These are phyloP conservation scores for Homalodisca vitripennis DNA, from an alignment of 1,140 invertebrate species.

Conservation along the genomic window DNA sequence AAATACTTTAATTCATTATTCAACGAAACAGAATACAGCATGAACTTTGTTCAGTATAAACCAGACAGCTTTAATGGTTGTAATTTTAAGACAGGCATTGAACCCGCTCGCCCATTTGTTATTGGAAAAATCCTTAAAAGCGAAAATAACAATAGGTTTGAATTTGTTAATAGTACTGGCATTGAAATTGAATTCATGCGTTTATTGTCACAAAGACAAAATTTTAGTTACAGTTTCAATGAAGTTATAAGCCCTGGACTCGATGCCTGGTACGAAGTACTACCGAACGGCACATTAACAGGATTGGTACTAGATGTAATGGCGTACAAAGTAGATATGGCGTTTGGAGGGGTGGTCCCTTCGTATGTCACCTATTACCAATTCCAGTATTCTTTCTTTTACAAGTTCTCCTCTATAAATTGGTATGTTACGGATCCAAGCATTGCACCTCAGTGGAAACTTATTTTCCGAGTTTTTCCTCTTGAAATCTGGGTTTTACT, in stretches of 20 bases:
- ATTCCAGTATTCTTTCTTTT: background rate
- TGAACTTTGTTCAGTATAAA: background rate
- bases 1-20: background rate
- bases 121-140: background rate
- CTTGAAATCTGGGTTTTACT: background rate
- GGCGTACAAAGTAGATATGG: background rate
- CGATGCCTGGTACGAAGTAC: background rate
- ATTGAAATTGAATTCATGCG: slow-evolving; percentile 8
- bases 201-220: background rate
- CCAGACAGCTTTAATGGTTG: background rate
- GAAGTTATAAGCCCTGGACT: background rate
- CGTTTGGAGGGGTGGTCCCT: background rate
- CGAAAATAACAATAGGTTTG: background rate
- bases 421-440: background rate
- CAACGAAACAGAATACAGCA: background rate
- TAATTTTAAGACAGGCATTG: background rate
- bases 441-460: background rate
- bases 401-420: slow-evolving; percentile 7
- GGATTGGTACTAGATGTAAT: background rate
- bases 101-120: background rate
- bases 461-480: background rate
- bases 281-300: background rate
- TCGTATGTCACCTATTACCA: slow-evolving; percentile 8
- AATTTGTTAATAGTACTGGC: background rate
- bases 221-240: slow-evolving; percentile 1